phyloP scores from a whole-genome alignment of 2,797 vertebrate genomes.

The Rhabdophis nuchalis region DNA sequence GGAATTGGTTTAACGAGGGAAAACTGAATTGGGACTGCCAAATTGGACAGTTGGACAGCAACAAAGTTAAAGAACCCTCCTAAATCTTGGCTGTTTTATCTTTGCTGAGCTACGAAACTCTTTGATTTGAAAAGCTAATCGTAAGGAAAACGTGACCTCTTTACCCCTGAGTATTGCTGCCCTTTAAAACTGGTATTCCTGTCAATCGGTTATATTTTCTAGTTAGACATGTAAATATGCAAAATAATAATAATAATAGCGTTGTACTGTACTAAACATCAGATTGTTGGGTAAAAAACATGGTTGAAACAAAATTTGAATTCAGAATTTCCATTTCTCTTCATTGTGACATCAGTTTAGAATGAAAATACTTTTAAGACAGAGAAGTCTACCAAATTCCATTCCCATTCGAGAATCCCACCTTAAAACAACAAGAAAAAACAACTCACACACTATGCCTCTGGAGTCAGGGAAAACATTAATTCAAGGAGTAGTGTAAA shows the following conservation, averaged over 20 bases:
- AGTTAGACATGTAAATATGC: not conserved
- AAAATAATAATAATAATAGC: not conserved
- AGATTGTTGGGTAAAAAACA: not conserved
- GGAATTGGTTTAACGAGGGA: not conserved
- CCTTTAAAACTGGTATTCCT: not conserved
- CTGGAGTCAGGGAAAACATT: not conserved
- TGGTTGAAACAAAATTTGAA: not conserved
- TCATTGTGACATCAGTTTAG: not conserved
- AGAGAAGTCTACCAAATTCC: not conserved
- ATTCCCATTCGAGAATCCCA: not conserved
- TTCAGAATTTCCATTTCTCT: not conserved
- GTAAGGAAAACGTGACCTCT: not conserved
- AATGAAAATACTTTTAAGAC: not conserved
- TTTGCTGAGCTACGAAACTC: not conserved
- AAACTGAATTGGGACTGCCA: not conserved
- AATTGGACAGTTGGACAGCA: not conserved
- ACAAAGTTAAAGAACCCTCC: not conserved
- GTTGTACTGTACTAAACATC: not conserved
- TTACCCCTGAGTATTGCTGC: not conserved
- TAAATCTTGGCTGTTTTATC: not conserved
- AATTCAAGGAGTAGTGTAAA: slow-evolving; percentile 16
- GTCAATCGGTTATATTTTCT: not conserved
- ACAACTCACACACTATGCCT: not conserved
- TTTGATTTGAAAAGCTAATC: not conserved
- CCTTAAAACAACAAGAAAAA: not conserved